A percentile compares a stretch with the other conserved stretches of the same genome.
Evolutionary conservation across 1,140 invertebrate species (phyloP).

Genomic region (Ceratosolen solmsi): DNA sequence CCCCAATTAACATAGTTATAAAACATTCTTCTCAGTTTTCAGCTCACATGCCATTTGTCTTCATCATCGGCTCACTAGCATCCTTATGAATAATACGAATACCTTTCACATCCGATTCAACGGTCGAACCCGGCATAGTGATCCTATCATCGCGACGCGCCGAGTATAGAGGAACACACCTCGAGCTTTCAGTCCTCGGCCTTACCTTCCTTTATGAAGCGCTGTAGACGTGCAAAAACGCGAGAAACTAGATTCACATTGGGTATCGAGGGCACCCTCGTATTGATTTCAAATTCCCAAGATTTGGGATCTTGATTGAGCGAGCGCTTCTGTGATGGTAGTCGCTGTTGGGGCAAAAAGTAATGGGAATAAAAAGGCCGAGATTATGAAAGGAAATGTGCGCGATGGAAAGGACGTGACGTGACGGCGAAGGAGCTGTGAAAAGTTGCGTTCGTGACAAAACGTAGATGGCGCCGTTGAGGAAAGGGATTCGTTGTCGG

Average conservation of each 20-base stretch:
- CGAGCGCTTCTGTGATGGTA: conserved; percentile 13
- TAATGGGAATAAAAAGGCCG: not conserved
- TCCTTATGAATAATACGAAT: conserved; percentile 49
- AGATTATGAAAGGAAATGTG: not conserved
- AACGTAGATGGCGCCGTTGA: conserved; percentile 19
- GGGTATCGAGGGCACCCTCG: no score
- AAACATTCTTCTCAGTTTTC: conserved; percentile 42
- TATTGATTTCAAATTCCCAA: conserved; percentile 39
- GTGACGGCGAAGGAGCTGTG: not conserved
- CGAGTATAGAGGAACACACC: not conserved
- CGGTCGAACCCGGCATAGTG: conserved; percentile 37
- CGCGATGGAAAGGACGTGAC: not conserved
- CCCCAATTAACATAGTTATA: conserved; percentile 43
- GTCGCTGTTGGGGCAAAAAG: not conserved
- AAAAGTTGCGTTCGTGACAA: conserved; percentile 6
- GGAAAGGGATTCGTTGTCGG: not conserved
- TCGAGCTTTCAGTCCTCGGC: conserved; percentile 18
- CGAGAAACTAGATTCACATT: no score
- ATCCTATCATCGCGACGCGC: conserved; percentile 42
- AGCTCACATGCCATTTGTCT: conserved; percentile 48
- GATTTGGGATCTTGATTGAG: conserved; percentile 48
- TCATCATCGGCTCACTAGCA: conserved; percentile 46
- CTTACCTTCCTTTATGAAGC: not conserved
- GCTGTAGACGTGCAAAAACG: not conserved
- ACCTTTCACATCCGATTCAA: conserved; percentile 35